Conservation (phyloP, 1,140 invertebrate genomes). For the Mamestra configurata region DNA sequence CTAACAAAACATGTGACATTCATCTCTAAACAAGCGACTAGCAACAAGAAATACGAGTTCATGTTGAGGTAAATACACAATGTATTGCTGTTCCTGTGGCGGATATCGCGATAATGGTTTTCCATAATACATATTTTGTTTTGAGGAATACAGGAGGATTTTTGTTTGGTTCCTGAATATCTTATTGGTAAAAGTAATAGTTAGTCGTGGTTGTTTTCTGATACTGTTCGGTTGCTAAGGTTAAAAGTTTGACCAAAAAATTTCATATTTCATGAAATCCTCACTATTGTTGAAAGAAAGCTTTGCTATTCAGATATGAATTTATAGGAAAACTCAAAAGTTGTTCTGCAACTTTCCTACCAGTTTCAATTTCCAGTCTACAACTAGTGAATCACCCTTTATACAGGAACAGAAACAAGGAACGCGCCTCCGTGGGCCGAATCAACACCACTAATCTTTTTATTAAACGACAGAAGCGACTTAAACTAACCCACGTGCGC, state of each 20-base stretch:
- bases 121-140: constrained; percentile 11
- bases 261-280: not conserved
- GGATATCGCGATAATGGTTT: constrained; percentile 25
- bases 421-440: constrained; percentile 77
- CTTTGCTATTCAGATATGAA: not conserved
- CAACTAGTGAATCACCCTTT: constrained; percentile 41
- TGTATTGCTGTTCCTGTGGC: constrained; percentile 21
- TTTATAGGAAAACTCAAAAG: not conserved
- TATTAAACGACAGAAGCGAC: constrained; percentile 79
- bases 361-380: constrained; percentile 5
- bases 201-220: not conserved
- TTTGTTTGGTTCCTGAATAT: not conserved
- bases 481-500: constrained; percentile 77
- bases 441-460: constrained; percentile 76
- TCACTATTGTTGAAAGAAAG: not conserved
- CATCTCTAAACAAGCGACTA: constrained; percentile 55
- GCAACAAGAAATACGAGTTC: constrained; percentile 56
- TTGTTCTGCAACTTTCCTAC: not conserved
- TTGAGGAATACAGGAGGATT: constrained; percentile 1
- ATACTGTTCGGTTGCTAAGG: not conserved
- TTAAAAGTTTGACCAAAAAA: not conserved
- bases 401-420: constrained; percentile 59
- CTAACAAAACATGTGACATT: constrained; percentile 59
- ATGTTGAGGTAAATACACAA: constrained; percentile 51
- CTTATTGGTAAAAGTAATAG: not conserved